A percentile compares a stretch with the other conserved stretches of the same genome.
These are phyloP conservation scores for Aphidius ervi DNA, from an alignment of 1,140 invertebrate genomes.

Conservation along the genomic window DNA sequence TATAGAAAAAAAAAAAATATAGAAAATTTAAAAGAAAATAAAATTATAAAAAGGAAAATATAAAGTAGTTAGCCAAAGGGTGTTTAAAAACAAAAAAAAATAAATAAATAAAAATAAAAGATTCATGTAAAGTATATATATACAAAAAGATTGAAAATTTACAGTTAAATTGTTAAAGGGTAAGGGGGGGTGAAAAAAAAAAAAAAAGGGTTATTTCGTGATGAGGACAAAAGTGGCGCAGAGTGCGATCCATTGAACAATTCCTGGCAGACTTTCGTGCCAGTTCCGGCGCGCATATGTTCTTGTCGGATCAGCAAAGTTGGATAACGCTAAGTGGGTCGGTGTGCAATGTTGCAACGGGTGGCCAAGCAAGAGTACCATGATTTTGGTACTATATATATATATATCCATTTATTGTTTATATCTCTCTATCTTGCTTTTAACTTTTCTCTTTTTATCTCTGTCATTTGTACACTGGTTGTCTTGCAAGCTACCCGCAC, in stretches of 20 bases:
- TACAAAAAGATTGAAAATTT: neutral
- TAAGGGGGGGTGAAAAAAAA: neutral
- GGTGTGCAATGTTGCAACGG: conserved; percentile 22
- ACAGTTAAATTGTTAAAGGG: conserved; percentile 10
- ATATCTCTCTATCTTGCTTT: neutral
- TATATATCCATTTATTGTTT: neutral
- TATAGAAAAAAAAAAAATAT: neutral
- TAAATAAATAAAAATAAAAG: neutral
- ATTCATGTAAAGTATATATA: too few species aligned
- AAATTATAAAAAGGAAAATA: neutral
- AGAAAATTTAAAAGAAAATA: neutral
- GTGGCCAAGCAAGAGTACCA: conserved; percentile 19
- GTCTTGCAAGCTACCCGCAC: conserved; percentile 14
- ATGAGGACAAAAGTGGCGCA: conserved; percentile 21
- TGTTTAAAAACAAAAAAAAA: conserved; percentile 9
- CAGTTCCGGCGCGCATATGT: conserved; percentile 24
- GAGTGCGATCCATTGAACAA: conserved; percentile 24
- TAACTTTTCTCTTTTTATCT: conserved; percentile 11
- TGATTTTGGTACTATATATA: neutral
- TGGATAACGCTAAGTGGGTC: conserved; percentile 24
- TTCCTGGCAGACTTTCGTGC: conserved; percentile 23
- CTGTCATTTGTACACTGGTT: conserved; percentile 9
- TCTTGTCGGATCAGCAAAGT: conserved; percentile 24
- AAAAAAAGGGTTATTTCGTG: conserved; percentile 4
- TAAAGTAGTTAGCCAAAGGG: conserved; percentile 4